Evolutionary conservation across 2,113 vertebrate species (phyloP).

Genomic region (Falco punctatus): DNA sequence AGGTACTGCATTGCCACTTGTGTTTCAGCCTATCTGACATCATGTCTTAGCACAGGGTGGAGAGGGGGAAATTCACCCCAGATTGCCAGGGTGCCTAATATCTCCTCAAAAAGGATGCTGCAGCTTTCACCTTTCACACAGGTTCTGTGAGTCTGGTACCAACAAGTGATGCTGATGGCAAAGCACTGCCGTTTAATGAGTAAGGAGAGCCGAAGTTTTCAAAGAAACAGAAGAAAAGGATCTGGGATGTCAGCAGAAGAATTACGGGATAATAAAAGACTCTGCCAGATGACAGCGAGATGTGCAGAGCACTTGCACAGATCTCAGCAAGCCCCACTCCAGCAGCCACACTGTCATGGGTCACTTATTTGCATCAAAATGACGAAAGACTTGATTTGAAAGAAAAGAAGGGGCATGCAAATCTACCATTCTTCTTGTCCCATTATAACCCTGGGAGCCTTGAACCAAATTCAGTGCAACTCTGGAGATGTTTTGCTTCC

Average conservation of each 20-base stretch:
- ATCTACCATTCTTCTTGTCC: background rate
- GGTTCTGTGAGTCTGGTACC: background rate
- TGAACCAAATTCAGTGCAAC: background rate
- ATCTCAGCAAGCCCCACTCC: background rate
- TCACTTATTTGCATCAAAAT: constrained; percentile 33
- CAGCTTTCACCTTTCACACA: background rate
- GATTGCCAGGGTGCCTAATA: background rate
- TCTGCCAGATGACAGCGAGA: background rate
- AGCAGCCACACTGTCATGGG: background rate
- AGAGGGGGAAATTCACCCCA: background rate
- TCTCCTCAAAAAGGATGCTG: background rate
- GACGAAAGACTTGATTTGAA: background rate
- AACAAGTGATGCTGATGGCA: background rate
- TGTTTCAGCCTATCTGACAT: background rate
- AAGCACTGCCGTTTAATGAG: background rate
- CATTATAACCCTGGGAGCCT: background rate
- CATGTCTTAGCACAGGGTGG: background rate
- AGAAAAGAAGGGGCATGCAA: background rate
- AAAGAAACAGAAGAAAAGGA: background rate
- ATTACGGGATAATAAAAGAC: background rate
- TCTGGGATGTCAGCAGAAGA: background rate
- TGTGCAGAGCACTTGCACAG: background rate
- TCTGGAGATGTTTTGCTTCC: background rate
- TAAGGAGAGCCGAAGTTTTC: background rate
- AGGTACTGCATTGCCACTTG: background rate